Percentiles rank a stretch among this genome's conserved stretches.
Evolutionary conservation across 2,113 vertebrate species (phyloP).

Genomic region (Hemicordylus capensis): DNA sequence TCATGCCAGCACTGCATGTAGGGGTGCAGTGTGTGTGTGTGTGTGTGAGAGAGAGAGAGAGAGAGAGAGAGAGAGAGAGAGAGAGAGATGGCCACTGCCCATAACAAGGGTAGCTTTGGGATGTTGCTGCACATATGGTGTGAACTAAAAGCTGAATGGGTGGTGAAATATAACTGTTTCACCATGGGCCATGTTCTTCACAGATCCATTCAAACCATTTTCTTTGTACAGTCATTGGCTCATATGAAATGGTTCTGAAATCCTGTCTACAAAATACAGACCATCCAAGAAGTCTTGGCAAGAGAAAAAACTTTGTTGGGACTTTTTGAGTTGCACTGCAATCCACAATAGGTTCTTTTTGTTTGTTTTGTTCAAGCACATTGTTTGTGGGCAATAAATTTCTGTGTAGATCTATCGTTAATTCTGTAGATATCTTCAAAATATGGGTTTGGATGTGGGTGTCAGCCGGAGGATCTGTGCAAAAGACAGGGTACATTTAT

Average conservation of each 20-base stretch:
- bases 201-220: not conserved
- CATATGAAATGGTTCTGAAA: not conserved
- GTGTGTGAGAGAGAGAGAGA: no score
- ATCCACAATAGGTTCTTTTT: no score
- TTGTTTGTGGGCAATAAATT: not conserved
- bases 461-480: not conserved
- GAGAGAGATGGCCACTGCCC: no score
- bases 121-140: not conserved
- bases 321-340: not conserved
- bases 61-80: no score
- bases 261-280: not conserved
- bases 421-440: not conserved
- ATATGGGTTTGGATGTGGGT: not conserved
- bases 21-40: no score
- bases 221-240: not conserved
- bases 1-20: no score
- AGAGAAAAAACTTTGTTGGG: not conserved
- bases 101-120: not conserved
- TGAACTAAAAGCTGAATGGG: no score
- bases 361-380: not conserved
- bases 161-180: not conserved
- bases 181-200: not conserved
- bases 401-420: not conserved
- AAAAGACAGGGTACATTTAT: constrained; percentile 3
- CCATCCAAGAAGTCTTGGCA: not conserved